Evolutionary conservation across 2,113 vertebrate species (phyloP).

Genomic region (Amazona guildingii): DNA sequence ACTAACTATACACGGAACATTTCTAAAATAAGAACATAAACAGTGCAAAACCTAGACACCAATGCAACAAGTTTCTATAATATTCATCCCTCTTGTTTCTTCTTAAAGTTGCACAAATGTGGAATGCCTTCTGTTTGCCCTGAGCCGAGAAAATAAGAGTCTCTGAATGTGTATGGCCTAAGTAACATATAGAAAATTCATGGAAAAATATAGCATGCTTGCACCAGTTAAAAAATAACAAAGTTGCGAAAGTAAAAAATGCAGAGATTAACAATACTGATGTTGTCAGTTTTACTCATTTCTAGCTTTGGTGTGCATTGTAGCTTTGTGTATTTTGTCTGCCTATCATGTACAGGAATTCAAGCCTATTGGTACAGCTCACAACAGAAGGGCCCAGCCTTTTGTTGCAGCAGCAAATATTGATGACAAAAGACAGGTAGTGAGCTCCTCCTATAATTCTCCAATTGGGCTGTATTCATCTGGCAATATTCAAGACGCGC

Average conservation of each 20-base stretch:
- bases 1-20: neutral
- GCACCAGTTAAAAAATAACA: conserved; percentile 12
- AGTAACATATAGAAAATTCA: neutral
- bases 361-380: conserved; percentile 88
- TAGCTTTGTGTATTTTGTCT: conserved; percentile 85
- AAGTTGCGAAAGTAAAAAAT: neutral
- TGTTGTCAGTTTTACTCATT: conserved; percentile 54
- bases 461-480: conserved; percentile 98
- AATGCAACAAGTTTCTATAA: neutral
- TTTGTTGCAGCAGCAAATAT: conserved; percentile 96
- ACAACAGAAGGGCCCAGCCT: conserved; percentile 94
- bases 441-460: conserved; percentile 96
- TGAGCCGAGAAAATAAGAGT: neutral
- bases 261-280: conserved; percentile 58
- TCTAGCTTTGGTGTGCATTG: conserved; percentile 73
- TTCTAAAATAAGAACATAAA: neutral
- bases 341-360: conserved; percentile 84
- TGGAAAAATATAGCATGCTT: neutral
- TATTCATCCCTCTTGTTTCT: neutral
- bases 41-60: neutral
- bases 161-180: neutral
- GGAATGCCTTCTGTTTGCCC: neutral
- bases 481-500: conserved; percentile 95
- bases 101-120: neutral
- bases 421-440: conserved; percentile 95